A percentile compares a stretch with the other conserved stretches of the same genome.
phyloP scores from a whole-genome alignment of 1,140 invertebrate species.

The Olivierus martensii region DNA sequence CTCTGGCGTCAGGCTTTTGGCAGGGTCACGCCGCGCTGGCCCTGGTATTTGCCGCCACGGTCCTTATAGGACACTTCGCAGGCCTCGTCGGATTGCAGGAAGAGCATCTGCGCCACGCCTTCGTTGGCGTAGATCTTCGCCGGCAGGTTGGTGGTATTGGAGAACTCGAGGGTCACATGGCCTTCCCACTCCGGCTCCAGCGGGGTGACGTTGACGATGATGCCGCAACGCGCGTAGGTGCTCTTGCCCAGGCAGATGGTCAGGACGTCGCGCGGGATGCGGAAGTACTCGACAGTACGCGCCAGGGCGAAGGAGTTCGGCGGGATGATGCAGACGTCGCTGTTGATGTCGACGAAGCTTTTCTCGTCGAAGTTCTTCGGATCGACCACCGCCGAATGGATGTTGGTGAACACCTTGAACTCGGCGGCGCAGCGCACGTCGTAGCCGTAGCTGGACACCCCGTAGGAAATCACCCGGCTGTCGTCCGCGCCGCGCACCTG shows the following conservation, averaged over 20 bases:
- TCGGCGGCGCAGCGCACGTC: background rate
- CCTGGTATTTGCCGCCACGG: background rate
- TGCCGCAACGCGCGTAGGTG: conserved; percentile 6
- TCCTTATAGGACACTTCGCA: background rate
- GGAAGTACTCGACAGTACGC: conserved; percentile 3
- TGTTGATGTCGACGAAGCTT: background rate
- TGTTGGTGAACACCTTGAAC: conserved; percentile 2
- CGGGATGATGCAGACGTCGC: conserved; percentile 6
- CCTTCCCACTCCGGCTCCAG: conserved; percentile 8
- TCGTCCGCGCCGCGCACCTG: background rate
- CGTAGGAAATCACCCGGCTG: background rate
- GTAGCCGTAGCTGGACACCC: background rate
- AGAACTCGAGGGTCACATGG: conserved; percentile 3
- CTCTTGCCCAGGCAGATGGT: conserved; percentile 2
- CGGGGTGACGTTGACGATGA: conserved; percentile 7
- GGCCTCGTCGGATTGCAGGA: background rate
- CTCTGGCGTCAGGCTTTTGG: too few species aligned
- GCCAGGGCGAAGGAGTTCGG: conserved; percentile 5
- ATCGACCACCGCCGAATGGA: background rate
- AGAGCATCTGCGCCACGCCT: conserved; percentile 1
- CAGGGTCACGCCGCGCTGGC: background rate
- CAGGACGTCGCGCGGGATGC: conserved; percentile 1
- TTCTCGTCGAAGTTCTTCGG: background rate
- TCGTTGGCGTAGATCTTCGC: conserved; percentile 8
- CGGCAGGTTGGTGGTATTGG: conserved; percentile 4